These are phyloP conservation scores for Synanthedon vespiformis DNA, from an alignment of 2,888 invertebrate genomes.

Conservation along the genomic window DNA sequence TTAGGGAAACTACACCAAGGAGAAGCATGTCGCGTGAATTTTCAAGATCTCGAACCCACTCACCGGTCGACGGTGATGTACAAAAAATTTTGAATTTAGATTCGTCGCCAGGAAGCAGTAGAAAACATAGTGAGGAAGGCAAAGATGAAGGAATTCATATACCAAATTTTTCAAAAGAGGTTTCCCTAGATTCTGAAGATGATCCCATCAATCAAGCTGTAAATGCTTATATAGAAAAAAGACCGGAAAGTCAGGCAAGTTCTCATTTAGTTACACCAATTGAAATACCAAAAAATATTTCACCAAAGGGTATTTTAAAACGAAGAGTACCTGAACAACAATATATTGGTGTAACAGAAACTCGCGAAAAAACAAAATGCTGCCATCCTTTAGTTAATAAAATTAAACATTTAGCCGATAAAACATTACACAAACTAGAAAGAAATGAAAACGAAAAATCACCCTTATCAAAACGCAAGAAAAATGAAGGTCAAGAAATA, in stretches of 20 bases:
- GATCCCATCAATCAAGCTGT: constrained; percentile 34
- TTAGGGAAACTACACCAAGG: constrained; percentile 54
- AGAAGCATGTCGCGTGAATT: constrained; percentile 63
- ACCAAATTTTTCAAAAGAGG: constrained; percentile 64
- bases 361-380: constrained; percentile 63
- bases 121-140: constrained; percentile 57
- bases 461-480: constrained; percentile 48
- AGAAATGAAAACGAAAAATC: constrained; percentile 52
- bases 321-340: constrained; percentile 55
- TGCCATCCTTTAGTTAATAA: constrained; percentile 75
- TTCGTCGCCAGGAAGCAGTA: constrained; percentile 63
- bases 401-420: constrained; percentile 74
- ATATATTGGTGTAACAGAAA: constrained; percentile 53
- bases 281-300: constrained; percentile 50
- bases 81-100: constrained; percentile 60
- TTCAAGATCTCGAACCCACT: constrained; percentile 55
- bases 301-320: constrained; percentile 68
- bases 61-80: constrained; percentile 40
- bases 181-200: constrained; percentile 59
- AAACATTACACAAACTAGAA: constrained; percentile 67
- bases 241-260: constrained; percentile 37
- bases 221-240: constrained; percentile 29
- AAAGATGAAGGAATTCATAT: constrained; percentile 57
- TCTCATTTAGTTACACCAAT: constrained; percentile 34
- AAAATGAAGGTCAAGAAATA: constrained; percentile 71